These are phyloP conservation scores for Tipula confusa DNA, from an alignment of 2,888 invertebrate species.

Conservation along the genomic window DNA sequence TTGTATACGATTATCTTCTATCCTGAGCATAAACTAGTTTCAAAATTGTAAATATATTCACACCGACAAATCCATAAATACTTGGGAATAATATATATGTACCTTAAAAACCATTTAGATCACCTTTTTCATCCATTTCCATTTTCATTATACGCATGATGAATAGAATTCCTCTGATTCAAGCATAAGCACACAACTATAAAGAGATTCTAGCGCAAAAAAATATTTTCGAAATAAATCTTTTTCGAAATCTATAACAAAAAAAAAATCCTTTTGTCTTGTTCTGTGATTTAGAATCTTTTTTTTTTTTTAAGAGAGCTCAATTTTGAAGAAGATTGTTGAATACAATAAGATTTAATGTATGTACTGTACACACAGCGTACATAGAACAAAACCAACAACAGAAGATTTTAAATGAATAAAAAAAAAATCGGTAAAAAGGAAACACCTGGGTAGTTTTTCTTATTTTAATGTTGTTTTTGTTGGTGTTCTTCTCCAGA, in stretches of 20 bases:
- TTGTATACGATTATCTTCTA: background rate
- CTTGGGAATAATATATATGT: too few species aligned
- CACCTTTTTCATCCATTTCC: background rate
- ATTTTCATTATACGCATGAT: background rate
- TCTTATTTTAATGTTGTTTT: background rate
- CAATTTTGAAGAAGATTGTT: constrained; percentile 12
- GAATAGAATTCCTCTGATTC: constrained; percentile 7
- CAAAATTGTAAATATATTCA: background rate
- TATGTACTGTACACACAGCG: background rate
- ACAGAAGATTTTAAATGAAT: background rate
- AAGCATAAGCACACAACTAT: background rate
- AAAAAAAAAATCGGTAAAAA: background rate
- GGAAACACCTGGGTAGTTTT: constrained; percentile 17
- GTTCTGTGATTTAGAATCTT: background rate
- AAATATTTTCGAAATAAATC: background rate
- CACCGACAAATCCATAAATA: background rate
- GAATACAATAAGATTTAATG: constrained; percentile 12
- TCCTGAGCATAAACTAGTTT: background rate
- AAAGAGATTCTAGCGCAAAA: background rate
- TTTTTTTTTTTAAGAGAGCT: background rate
- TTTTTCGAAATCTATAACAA: background rate
- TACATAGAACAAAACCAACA: constrained; percentile 12
- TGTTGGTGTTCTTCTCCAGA: background rate
- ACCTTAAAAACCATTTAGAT: background rate
- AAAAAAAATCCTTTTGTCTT: constrained; percentile 21